phyloP scores from a whole-genome alignment of 2,797 vertebrate genomes.

The Avahi laniger region DNA sequence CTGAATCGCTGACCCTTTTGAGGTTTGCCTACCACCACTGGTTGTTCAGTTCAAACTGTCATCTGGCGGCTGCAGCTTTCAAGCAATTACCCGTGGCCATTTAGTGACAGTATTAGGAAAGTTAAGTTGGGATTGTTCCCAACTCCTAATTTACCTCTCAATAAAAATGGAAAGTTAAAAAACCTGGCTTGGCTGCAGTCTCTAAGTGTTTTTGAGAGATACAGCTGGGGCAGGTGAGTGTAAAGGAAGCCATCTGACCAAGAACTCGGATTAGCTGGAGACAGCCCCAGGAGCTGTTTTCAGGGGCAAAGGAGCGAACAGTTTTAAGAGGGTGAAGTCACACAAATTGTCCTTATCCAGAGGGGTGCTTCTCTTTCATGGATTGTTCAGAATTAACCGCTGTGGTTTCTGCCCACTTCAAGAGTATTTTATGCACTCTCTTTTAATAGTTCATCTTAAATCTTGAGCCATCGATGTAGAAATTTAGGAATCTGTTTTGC shows the following conservation, averaged over 20 bases:
- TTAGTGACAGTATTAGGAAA: constrained; percentile 57
- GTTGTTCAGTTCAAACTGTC: background rate
- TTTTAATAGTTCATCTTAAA: background rate
- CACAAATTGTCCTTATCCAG: background rate
- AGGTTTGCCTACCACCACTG: background rate
- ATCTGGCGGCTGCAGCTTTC: constrained; percentile 22
- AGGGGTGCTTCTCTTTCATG: background rate
- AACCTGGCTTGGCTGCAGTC: constrained; percentile 51
- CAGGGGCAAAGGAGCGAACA: background rate
- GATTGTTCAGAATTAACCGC: background rate
- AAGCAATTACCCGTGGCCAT: constrained; percentile 40
- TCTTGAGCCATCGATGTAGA: background rate
- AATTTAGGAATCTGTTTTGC: background rate
- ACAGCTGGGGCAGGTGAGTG: constrained; percentile 62
- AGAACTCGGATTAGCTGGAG: background rate
- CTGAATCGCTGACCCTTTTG: background rate
- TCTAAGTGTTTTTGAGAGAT: constrained; percentile 56
- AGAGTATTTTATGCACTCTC: background rate
- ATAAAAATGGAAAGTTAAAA: constrained; percentile 66
- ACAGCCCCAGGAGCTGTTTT: background rate
- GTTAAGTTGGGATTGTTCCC: constrained; percentile 59
- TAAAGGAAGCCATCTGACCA: constrained; percentile 48
- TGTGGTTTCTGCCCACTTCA: background rate
- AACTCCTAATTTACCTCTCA: constrained; percentile 65
- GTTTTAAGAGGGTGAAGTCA: background rate